These are phyloP conservation scores for Meteorus cinctellus DNA, from an alignment of 2,888 invertebrate genomes.

Conservation along the genomic window DNA sequence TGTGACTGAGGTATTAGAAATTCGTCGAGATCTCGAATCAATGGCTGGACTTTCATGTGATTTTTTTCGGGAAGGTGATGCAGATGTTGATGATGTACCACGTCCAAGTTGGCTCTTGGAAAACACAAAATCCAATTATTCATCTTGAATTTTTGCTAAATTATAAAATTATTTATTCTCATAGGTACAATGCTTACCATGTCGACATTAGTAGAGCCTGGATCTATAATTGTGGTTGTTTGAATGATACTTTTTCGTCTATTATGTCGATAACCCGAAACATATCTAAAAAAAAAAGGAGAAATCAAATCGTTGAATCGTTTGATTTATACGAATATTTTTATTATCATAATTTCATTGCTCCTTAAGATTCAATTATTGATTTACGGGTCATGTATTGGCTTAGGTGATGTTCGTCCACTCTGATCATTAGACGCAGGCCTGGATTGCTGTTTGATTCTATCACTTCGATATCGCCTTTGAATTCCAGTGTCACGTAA, in stretches of 20 bases:
- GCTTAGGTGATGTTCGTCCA: constrained; percentile 10
- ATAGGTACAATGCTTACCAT: background rate
- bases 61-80: background rate
- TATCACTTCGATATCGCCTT: constrained; percentile 40
- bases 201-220: background rate
- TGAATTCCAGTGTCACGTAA: constrained; percentile 22
- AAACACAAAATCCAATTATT: background rate
- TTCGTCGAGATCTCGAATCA: constrained; percentile 13
- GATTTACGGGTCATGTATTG: constrained; percentile 53
- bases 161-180: background rate
- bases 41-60: constrained; percentile 13
- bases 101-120: constrained; percentile 19
- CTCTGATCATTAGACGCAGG: constrained; percentile 31
- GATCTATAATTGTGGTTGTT: background rate
- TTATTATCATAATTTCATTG: background rate
- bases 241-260: constrained; percentile 3
- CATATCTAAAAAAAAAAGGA: constrained; percentile 12
- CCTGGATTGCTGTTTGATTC: constrained; percentile 38
- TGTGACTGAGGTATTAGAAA: constrained; percentile 15
- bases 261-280: background rate
- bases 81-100: constrained; percentile 25
- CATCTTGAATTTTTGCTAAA: background rate
- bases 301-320: constrained; percentile 10
- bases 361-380: background rate
- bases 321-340: background rate